These are phyloP conservation scores for Tigriopus japonicus DNA, from an alignment of 1,140 invertebrate species.

Conservation along the genomic window DNA sequence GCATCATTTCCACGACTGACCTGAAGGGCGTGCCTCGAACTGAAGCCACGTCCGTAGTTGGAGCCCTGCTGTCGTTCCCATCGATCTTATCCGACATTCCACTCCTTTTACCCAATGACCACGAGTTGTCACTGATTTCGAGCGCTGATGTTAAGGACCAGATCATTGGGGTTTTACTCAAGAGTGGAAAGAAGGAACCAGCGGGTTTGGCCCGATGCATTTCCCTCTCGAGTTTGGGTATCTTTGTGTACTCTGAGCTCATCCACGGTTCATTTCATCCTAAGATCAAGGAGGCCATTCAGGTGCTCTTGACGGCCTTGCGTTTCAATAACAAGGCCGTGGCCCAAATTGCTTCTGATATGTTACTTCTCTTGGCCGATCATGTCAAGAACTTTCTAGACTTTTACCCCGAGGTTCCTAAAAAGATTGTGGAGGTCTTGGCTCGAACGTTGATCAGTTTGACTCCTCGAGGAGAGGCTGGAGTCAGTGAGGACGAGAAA, in stretches of 20 bases:
- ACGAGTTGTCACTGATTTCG: slow-evolving; percentile 43
- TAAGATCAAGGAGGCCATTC: slow-evolving; percentile 58
- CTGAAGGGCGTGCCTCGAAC: slow-evolving; percentile 56
- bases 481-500: slow-evolving; percentile 36
- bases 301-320: slow-evolving; percentile 66
- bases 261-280: slow-evolving; percentile 35
- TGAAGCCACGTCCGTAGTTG: slow-evolving; percentile 78
- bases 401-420: slow-evolving; percentile 53
- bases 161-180: slow-evolving; percentile 62
- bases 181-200: slow-evolving; percentile 66
- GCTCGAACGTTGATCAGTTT: slow-evolving; percentile 14
- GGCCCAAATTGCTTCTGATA: slow-evolving; percentile 52
- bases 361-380: slow-evolving; percentile 56
- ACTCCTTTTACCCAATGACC: slow-evolving; percentile 53
- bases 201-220: slow-evolving; percentile 71
- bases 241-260: slow-evolving; percentile 46
- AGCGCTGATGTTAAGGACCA: slow-evolving; percentile 64
- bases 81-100: slow-evolving; percentile 50
- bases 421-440: slow-evolving; percentile 45
- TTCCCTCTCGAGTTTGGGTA: slow-evolving; percentile 65
- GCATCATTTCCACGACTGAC: slow-evolving; percentile 60
- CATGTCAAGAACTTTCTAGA: slow-evolving; percentile 50
- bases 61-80: slow-evolving; percentile 60
- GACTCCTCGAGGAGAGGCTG: not conserved
- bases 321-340: slow-evolving; percentile 33